A percentile compares a stretch with the other conserved stretches of the same genome.
Conservation (phyloP, 2,888 invertebrate genomes). For the Stictocephala bisonia region DNA sequence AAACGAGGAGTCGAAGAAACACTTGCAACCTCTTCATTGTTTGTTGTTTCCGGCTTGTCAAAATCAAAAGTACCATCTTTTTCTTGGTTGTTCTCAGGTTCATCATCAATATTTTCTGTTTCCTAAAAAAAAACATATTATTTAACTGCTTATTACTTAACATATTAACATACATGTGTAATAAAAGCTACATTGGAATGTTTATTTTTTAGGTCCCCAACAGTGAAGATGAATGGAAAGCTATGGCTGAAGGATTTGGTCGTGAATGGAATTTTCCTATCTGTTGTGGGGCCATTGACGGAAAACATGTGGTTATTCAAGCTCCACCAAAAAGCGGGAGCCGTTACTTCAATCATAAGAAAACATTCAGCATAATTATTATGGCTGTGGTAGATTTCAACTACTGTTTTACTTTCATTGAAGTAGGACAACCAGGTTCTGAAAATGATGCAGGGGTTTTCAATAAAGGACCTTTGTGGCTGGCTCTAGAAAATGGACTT, state of each 20-base stretch:
- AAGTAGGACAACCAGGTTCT: conserved; percentile 52
- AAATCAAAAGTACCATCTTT: too few species aligned
- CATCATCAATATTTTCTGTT: conserved; percentile 21
- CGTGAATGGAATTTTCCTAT: conserved; percentile 56
- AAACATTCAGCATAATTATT: conserved; percentile 55
- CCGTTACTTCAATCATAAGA: conserved; percentile 57
- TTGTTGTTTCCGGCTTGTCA: too few species aligned
- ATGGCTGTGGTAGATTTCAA: conserved; percentile 57
- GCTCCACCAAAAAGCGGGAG: conserved; percentile 56
- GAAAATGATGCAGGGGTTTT: conserved; percentile 54
- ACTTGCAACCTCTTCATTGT: too few species aligned
- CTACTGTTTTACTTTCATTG: conserved; percentile 53
- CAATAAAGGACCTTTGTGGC: conserved; percentile 31
- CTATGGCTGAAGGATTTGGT: too few species aligned
- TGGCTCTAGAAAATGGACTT: conserved; percentile 44
- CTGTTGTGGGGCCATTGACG: conserved; percentile 57
- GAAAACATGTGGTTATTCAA: conserved; percentile 57
- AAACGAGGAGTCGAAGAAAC: too few species aligned
- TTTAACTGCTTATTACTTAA: conserved; percentile 10
- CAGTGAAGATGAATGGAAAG: conserved; percentile 44
- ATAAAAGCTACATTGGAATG: too few species aligned
- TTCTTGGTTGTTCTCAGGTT: conserved; percentile 28
- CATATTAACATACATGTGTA: too few species aligned
- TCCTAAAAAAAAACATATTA: conserved; percentile 7
- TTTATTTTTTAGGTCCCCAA: background rate